phyloP scores from a whole-genome alignment of 1,140 invertebrate genomes.

The Drosophila nikananu region DNA sequence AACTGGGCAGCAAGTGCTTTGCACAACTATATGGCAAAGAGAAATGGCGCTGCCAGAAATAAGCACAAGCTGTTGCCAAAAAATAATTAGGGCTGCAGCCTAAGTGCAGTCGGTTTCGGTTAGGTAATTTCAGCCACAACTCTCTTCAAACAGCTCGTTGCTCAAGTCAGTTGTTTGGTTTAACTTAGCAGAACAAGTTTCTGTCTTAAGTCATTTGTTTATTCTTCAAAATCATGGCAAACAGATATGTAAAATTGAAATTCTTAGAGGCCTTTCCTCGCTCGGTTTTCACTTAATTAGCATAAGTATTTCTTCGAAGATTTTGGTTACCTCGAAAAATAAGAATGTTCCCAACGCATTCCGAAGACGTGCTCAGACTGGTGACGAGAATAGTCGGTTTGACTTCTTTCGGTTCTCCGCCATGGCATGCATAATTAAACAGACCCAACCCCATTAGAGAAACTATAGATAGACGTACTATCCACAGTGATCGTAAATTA shows the following conservation, averaged over 20 bases:
- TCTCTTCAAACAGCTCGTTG: slow-evolving; percentile 42
- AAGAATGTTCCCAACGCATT: slow-evolving; percentile 63
- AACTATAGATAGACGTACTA: slow-evolving; percentile 52
- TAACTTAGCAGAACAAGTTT: slow-evolving; percentile 36
- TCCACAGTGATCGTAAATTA: slow-evolving; percentile 42
- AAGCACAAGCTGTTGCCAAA: slow-evolving; percentile 41
- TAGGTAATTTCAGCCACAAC: slow-evolving; percentile 3
- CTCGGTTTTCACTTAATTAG: slow-evolving; percentile 59
- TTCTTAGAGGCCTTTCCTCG: slow-evolving; percentile 3
- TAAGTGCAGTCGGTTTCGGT: slow-evolving; percentile 23
- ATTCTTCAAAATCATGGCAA: slow-evolving; percentile 1
- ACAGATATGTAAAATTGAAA: slow-evolving; percentile 25
- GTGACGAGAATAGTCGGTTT: slow-evolving; percentile 49
- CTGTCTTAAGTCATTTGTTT: slow-evolving; percentile 58
- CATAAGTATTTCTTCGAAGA: slow-evolving; percentile 70
- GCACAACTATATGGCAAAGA: slow-evolving; percentile 60
- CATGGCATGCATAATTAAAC: slow-evolving; percentile 77
- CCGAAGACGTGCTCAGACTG: slow-evolving; percentile 63
- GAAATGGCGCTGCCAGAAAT: slow-evolving; percentile 51
- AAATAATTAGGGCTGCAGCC: slow-evolving; percentile 49
- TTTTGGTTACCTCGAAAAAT: slow-evolving; percentile 45
- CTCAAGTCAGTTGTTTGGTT: slow-evolving; percentile 52
- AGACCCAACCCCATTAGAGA: slow-evolving; percentile 48
- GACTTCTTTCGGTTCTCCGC: slow-evolving; percentile 33
- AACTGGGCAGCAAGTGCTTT: slow-evolving; percentile 69